Evolutionary conservation across 2,797 vertebrate genomes (phyloP).

Genomic region (Ispidina picta): DNA sequence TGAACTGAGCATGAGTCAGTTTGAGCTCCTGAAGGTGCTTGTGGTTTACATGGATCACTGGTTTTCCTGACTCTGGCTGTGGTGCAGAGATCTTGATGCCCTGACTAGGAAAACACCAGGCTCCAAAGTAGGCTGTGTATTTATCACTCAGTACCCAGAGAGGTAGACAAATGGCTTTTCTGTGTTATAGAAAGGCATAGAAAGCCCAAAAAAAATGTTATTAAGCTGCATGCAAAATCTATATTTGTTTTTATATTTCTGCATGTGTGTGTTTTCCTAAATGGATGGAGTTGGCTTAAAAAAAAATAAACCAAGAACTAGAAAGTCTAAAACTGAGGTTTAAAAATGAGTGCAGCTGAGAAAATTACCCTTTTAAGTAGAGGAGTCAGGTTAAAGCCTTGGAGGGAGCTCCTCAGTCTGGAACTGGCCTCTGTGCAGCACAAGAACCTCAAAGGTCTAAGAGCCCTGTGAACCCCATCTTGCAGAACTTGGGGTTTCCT

Average conservation of each 20-base stretch:
- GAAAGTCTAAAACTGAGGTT: not conserved
- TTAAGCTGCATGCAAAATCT: not conserved
- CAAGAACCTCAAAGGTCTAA: not conserved
- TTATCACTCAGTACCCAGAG: not conserved
- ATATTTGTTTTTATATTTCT: not conserved
- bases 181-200: not conserved
- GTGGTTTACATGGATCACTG: not conserved
- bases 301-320: not conserved
- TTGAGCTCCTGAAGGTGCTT: not conserved
- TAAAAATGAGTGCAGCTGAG: not conserved
- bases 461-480: not conserved
- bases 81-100: not conserved
- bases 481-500: not conserved
- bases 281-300: not conserved
- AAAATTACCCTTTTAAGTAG: not conserved
- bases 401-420: not conserved
- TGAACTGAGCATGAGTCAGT: not conserved
- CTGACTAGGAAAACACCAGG: not conserved
- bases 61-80: not conserved
- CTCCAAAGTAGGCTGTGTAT: not conserved
- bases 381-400: not conserved
- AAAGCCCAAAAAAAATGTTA: not conserved
- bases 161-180: conserved; percentile 11
- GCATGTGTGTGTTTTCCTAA: not conserved
- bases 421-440: not conserved